Conservation (phyloP, 2,797 vertebrate genomes). For the Sphenopsis melanotis region DNA sequence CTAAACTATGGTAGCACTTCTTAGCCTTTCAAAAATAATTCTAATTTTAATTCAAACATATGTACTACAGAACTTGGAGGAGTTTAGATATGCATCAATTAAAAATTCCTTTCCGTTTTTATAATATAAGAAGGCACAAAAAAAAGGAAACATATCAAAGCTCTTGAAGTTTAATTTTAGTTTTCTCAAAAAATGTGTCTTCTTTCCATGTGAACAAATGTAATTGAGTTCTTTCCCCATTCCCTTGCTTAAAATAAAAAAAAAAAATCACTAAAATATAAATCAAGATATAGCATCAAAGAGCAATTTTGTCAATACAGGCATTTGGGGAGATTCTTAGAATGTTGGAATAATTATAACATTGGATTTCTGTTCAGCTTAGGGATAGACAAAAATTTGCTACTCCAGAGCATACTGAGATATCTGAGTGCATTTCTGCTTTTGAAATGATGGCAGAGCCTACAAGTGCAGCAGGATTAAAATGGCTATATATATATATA, state of each 20-base stretch:
- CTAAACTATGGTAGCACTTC: not conserved
- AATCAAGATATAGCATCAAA: not conserved
- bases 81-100: conserved; percentile 3
- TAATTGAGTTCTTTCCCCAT: not conserved
- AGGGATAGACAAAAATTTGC: not conserved
- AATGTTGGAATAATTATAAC: not conserved
- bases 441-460: not conserved
- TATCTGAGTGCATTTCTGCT: not conserved
- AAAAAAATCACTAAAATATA: not conserved
- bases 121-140: not conserved
- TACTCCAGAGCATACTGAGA: not conserved
- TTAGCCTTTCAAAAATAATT: conserved; percentile 35
- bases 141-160: not conserved
- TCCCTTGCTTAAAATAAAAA: not conserved
- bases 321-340: not conserved
- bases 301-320: not conserved
- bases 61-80: not conserved
- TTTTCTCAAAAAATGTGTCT: not conserved
- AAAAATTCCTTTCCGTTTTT: not conserved
- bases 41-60: conserved; percentile 36
- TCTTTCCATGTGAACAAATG: not conserved
- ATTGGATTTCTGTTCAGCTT: not conserved
- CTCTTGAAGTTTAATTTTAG: conserved; percentile 16
- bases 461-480: not conserved
- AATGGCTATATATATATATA: not conserved